Percentiles rank a stretch among this genome's conserved stretches.
These are phyloP conservation scores for Callinectes sapidus DNA, from an alignment of 2,888 invertebrate species.

Conservation along the genomic window DNA sequence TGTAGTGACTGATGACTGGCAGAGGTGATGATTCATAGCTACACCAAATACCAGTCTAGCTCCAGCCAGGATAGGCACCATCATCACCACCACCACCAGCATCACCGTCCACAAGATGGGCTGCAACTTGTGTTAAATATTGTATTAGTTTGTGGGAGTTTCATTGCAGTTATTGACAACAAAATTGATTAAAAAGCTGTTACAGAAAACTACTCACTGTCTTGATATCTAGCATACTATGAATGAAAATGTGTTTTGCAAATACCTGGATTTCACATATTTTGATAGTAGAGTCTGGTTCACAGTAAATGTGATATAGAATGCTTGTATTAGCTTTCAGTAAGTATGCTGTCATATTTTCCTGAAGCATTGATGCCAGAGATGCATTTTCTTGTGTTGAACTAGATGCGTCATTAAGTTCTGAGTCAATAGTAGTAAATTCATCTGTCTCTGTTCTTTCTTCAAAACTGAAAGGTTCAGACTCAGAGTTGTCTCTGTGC, in stretches of 20 bases:
- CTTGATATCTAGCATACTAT: not conserved
- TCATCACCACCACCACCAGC: not conserved
- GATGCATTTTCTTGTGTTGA: not conserved
- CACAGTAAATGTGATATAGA: not conserved
- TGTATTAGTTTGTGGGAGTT: not conserved
- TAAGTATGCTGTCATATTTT: not conserved
- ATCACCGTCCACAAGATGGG: not conserved
- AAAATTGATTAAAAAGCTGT: not conserved
- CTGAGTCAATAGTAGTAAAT: not conserved
- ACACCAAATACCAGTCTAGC: not conserved
- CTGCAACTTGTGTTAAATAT: not conserved
- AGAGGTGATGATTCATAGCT: not conserved
- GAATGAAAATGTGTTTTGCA: not conserved
- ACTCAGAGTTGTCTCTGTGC: not conserved
- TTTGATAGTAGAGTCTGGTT: not conserved
- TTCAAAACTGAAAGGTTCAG: not conserved
- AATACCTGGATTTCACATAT: conserved; percentile 2
- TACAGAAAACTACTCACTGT: not conserved
- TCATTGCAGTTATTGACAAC: not conserved
- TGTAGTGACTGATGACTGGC: not conserved
- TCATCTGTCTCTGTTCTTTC: not conserved
- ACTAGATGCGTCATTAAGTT: not conserved
- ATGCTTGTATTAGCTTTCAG: not conserved
- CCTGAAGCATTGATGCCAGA: not conserved
- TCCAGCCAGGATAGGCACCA: conserved; percentile 11